These are phyloP conservation scores for Tichodroma muraria DNA, from an alignment of 2,113 vertebrate genomes.

Conservation along the genomic window DNA sequence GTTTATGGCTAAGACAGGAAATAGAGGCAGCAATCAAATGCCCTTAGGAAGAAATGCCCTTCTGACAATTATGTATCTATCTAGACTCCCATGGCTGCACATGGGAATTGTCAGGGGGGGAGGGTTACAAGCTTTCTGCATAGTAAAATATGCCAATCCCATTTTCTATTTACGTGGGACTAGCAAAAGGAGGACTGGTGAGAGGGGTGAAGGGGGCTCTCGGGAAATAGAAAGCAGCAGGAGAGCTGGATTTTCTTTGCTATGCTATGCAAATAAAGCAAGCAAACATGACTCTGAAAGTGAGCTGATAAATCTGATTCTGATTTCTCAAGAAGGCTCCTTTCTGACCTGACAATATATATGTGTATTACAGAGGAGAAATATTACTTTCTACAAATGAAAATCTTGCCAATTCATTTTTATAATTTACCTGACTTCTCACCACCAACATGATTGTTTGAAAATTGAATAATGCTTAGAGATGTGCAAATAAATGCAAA, in stretches of 20 bases:
- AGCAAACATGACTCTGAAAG: background rate
- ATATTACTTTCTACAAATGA: background rate
- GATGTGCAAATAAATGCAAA: background rate
- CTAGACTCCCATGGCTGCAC: background rate
- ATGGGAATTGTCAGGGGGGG: background rate
- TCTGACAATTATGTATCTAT: background rate
- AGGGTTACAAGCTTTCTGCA: background rate
- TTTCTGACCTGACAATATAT: background rate
- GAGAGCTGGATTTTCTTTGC: conserved; percentile 15
- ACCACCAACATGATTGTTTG: background rate
- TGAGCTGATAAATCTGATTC: conserved; percentile 11
- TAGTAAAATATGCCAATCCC: background rate
- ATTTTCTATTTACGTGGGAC: background rate
- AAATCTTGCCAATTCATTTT: background rate
- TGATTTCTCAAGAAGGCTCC: background rate
- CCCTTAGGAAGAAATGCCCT: background rate
- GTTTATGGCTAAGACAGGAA: background rate
- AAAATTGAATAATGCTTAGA: background rate
- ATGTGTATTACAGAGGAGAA: background rate
- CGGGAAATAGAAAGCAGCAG: conserved; percentile 32
- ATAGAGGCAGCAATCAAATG: background rate
- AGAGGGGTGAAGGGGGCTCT: background rate
- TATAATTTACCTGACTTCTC: background rate
- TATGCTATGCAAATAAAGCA: background rate
- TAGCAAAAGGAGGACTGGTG: background rate